Evolutionary conservation across 2,797 vertebrate genomes (phyloP).

Genomic region (Falco cherrug): DNA sequence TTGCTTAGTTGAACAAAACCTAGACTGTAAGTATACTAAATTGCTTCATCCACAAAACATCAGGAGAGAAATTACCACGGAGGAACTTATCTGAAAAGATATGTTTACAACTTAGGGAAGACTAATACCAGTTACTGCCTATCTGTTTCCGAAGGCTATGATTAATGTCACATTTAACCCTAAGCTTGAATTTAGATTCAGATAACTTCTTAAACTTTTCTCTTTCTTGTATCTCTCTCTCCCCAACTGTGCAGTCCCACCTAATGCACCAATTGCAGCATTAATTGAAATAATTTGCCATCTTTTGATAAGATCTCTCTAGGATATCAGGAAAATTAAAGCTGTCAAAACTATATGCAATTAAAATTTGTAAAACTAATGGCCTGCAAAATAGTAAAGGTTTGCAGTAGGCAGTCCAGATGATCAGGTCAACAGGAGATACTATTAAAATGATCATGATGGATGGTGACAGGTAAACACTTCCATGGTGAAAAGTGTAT

Average conservation of each 20-base stretch:
- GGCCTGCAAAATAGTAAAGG: conserved; percentile 81
- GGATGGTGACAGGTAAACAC: conserved; percentile 78
- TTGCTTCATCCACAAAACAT: not conserved
- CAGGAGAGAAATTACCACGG: not conserved
- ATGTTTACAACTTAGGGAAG: not conserved
- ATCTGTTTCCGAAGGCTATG: not conserved
- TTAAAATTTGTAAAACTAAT: conserved; percentile 89
- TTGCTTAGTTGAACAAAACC: not conserved
- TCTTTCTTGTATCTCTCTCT: not conserved
- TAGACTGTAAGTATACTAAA: not conserved
- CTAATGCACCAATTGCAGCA: not conserved
- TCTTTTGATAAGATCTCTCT: conserved; percentile 66
- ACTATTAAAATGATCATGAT: conserved; percentile 85
- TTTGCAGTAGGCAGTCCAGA: conserved; percentile 83
- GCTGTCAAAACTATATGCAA: conserved; percentile 83
- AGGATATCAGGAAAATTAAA: conserved; percentile 79
- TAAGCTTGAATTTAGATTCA: not conserved
- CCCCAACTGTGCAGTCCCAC: not conserved
- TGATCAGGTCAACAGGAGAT: conserved; percentile 84
- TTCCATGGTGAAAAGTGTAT: conserved; percentile 69
- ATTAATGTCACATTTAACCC: not conserved
- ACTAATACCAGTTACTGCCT: not conserved
- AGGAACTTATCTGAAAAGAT: not conserved
- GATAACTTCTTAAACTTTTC: not conserved
- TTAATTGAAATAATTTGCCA: conserved; percentile 67